Conservation (phyloP, 2,888 invertebrate genomes). For the Hypselothyrea guttata region DNA sequence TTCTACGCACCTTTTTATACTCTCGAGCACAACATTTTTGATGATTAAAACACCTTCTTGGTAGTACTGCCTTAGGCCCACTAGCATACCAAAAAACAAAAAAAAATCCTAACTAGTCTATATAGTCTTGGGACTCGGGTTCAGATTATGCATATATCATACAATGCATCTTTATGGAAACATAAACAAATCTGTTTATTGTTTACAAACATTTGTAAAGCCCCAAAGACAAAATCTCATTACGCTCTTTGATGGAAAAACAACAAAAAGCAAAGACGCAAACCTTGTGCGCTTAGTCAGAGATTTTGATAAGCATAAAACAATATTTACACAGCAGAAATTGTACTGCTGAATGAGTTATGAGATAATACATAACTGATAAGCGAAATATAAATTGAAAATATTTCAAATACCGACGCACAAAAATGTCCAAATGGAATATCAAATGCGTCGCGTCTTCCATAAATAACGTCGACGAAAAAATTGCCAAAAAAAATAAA, state of each 20-base stretch:
- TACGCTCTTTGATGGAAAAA: too few species aligned
- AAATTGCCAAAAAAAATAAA: conserved; percentile 16
- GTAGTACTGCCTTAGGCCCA: conserved; percentile 73
- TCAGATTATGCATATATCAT: too few species aligned
- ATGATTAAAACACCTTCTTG: conserved; percentile 58
- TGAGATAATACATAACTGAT: conserved; percentile 50
- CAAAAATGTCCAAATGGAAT: conserved; percentile 43
- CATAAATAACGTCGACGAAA: conserved; percentile 53
- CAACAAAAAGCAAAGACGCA: background rate
- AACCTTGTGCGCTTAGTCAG: conserved; percentile 38
- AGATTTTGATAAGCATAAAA: conserved; percentile 15
- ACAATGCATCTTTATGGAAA: too few species aligned
- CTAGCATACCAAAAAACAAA: conserved; percentile 59
- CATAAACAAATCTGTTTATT: conserved; percentile 18
- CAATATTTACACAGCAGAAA: conserved; percentile 1
- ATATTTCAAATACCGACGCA: conserved; percentile 16
- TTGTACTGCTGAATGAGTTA: conserved; percentile 35
- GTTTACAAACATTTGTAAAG: conserved; percentile 17
- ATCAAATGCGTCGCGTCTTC: conserved; percentile 56
- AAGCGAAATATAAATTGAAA: conserved; percentile 22
- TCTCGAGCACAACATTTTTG: conserved; percentile 40
- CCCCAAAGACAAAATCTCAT: conserved; percentile 11
- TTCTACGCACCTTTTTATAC: conserved; percentile 13
- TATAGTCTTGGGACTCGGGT: too few species aligned
- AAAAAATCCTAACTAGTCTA: conserved; percentile 1